phyloP scores from a whole-genome alignment of 2,113 vertebrate species.

The Geococcyx californianus region DNA sequence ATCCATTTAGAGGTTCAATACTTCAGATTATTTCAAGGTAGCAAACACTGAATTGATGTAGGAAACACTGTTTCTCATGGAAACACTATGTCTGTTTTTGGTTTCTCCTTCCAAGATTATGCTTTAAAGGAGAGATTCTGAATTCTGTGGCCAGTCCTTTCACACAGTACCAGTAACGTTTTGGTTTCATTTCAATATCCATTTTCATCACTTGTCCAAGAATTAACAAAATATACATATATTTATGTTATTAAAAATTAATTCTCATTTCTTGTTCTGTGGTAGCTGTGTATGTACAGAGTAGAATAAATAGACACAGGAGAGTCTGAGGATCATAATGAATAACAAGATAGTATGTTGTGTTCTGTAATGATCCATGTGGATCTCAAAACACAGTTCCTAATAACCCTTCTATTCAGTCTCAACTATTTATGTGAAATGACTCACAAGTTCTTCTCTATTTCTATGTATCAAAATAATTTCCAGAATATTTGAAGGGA shows the following conservation, averaged over 20 bases:
- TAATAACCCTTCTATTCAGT: background rate
- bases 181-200: background rate
- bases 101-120: background rate
- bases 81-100: fast-evolving
- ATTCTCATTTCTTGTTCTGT: background rate
- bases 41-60: fast-evolving
- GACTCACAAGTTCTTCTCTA: background rate
- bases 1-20: background rate
- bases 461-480: background rate
- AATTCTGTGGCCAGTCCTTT: background rate
- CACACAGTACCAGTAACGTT: background rate
- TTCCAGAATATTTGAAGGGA: background rate
- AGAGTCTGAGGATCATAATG: background rate
- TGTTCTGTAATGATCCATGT: background rate
- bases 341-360: background rate
- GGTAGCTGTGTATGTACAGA: background rate
- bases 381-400: background rate
- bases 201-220: background rate
- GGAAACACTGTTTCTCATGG: background rate
- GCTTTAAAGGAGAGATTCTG: background rate
- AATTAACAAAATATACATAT: background rate
- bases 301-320: background rate
- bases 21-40: background rate
- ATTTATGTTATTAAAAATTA: background rate
- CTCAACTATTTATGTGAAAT: background rate